Evolutionary conservation across 2,888 invertebrate species (phyloP).

Genomic region (Rhopalosiphum nymphaeae): DNA sequence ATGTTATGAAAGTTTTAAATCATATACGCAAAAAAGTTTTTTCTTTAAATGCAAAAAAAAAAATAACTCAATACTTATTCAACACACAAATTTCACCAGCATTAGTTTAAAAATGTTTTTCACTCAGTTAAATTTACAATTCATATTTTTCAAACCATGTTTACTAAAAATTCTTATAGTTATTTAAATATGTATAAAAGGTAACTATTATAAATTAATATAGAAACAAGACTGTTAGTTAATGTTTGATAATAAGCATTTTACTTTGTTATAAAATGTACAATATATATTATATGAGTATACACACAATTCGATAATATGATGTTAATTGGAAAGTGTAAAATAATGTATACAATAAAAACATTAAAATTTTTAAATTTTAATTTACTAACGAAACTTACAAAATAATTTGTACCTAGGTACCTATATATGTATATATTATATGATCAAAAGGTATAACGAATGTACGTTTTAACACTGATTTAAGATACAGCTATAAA

Average conservation of each 20-base stretch:
- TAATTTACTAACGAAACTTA: neutral
- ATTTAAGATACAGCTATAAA: neutral
- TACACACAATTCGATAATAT: neutral
- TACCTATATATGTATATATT: neutral
- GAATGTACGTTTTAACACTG: neutral
- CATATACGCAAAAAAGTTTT: slow-evolving; percentile 3
- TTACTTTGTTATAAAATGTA: neutral
- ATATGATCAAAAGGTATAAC: neutral
- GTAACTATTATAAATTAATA: neutral
- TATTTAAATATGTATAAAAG: neutral
- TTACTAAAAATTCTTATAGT: neutral
- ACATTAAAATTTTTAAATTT: neutral
- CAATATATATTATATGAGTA: neutral
- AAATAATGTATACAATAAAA: neutral
- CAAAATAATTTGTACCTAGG: neutral
- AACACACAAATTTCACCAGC: neutral
- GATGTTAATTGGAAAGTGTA: neutral
- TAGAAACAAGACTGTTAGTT: neutral
- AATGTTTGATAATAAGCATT: neutral
- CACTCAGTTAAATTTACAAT: slow-evolving; percentile 17
- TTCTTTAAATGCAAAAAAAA: neutral
- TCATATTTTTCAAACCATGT: neutral
- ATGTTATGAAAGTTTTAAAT: slow-evolving; percentile 4
- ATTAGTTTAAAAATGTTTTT: slow-evolving; percentile 5
- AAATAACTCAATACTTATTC: neutral